phyloP scores from a whole-genome alignment of 2,797 vertebrate genomes.

The Epinephelus awoara region DNA sequence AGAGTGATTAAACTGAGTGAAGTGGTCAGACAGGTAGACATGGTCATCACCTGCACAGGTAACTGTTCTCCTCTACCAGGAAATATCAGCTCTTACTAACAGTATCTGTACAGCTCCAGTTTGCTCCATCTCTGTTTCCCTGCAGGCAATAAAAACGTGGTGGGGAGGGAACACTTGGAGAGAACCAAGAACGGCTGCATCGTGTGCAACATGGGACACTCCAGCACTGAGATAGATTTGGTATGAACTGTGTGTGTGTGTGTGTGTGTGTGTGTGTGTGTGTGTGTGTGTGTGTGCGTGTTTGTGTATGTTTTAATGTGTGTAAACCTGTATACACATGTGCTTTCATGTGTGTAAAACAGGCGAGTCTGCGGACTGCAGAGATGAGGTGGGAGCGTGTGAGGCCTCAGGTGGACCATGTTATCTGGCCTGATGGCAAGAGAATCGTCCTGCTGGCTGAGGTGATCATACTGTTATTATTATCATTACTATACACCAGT shows the following conservation, averaged over 20 bases:
- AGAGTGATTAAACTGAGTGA: slow-evolving; percentile 92
- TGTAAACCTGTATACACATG: not conserved
- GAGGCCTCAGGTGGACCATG: slow-evolving; percentile 93
- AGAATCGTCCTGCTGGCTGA: slow-evolving; percentile 93
- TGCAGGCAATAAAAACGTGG: slow-evolving; percentile 94
- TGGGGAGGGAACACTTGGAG: slow-evolving; percentile 92
- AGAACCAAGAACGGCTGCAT: slow-evolving; percentile 96
- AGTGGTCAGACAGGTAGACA: slow-evolving; percentile 91
- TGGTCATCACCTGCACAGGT: slow-evolving; percentile 98
- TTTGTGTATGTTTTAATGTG: not conserved
- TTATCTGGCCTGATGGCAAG: slow-evolving; percentile 96
- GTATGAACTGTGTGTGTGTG: slow-evolving; percentile 55
- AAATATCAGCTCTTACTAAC: not conserved
- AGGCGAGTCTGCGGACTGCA: slow-evolving; percentile 90
- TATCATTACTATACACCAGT: not conserved
- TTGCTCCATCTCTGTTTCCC: slow-evolving; percentile 1
- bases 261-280: slow-evolving; percentile 10
- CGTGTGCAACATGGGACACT: slow-evolving; percentile 98
- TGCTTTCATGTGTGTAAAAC: not conserved
- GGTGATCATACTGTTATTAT: slow-evolving; percentile 79
- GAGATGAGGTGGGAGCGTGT: slow-evolving; percentile 94
- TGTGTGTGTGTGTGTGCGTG: not conserved
- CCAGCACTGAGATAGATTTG: slow-evolving; percentile 94
- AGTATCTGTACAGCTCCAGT: not conserved
- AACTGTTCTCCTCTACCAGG: not conserved